Conservation (phyloP, 35 echinoderm and acorn worm genomes). For the Ophioderma brevispina region DNA sequence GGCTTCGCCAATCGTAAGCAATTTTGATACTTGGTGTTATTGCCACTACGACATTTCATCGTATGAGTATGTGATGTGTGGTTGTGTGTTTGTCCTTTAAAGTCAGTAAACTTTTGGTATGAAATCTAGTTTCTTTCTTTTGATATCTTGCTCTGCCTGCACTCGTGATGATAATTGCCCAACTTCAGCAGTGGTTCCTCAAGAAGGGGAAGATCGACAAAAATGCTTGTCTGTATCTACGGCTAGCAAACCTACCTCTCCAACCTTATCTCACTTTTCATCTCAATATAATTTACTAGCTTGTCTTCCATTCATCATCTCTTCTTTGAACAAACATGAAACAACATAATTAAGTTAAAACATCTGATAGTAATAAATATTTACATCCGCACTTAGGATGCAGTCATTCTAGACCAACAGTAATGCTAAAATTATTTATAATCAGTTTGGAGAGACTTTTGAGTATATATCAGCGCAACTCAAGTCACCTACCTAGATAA, state of each 20-base stretch:
- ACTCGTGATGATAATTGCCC: too few relatives aligned
- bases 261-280: neutral
- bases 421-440: too few relatives aligned
- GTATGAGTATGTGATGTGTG: neutral
- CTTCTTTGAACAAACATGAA: too few relatives aligned
- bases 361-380: too few relatives aligned
- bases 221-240: neutral
- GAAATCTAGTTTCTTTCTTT: neutral
- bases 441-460: too few relatives aligned
- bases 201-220: neutral
- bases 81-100: neutral
- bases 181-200: neutral
- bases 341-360: too few relatives aligned
- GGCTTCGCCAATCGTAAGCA: conserved; percentile 13
- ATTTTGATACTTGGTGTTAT: conserved; percentile 1
- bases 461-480: too few relatives aligned
- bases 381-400: too few relatives aligned
- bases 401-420: too few relatives aligned
- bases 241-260: neutral
- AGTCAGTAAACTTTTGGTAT: neutral
- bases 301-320: neutral
- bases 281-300: neutral
- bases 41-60: conserved; percentile 1
- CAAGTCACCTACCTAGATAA: too few relatives aligned
- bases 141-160: neutral